Evolutionary conservation across 2,888 invertebrate genomes (phyloP), one percentile per base, ranked within the genome.

Genomic region (Drosophila atripex): DNA sequence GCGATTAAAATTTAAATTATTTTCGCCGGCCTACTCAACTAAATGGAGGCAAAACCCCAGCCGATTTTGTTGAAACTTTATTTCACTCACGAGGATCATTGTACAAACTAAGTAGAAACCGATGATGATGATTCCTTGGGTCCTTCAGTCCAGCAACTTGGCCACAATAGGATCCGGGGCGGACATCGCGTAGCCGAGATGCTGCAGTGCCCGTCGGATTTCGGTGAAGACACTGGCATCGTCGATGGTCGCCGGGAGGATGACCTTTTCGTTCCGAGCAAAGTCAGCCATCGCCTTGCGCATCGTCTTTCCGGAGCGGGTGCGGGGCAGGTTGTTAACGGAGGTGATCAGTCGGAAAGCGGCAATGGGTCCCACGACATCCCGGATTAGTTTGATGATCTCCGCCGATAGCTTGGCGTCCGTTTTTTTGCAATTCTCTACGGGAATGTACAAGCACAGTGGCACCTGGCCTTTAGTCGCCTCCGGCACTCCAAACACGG

Each of bases 401-500:
- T 91, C 91, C 0, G 90, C 83, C 1, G 90, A 91, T 12, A 91
- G 76, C 71, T 92, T 92, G 21, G 90, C 83, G 54, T 80, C 87
- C 6, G 83, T 78, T 61, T 88, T 89, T 41, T 71, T 58, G 57
- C 74, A 83, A 56, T 79, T 88, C 30, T 89, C 94, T 84, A 94
- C 94, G 89, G 95, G 94, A 2, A 98, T 95, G 88, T 96, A 97
- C 0, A 98, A 92, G 74, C 97, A 98, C 2, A 98, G 92, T 0
- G 98, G 98, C 16, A 98, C 94, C 89, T 98, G 96, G 16, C 97
- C 98, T 89, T 98, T 98, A 0, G 97, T 96, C 0, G 93, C 90
- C 89, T 98, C 98, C 8, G 97, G 97, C 0, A 97, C 96, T 0
- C 97, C 98, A 11, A 98, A 94, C 0, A 98, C 98, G 0, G 97